A percentile compares a stretch with the other conserved stretches of the same genome.
Conservation (phyloP, 2,113 vertebrate species). For the Pyxicephalus adspersus region DNA sequence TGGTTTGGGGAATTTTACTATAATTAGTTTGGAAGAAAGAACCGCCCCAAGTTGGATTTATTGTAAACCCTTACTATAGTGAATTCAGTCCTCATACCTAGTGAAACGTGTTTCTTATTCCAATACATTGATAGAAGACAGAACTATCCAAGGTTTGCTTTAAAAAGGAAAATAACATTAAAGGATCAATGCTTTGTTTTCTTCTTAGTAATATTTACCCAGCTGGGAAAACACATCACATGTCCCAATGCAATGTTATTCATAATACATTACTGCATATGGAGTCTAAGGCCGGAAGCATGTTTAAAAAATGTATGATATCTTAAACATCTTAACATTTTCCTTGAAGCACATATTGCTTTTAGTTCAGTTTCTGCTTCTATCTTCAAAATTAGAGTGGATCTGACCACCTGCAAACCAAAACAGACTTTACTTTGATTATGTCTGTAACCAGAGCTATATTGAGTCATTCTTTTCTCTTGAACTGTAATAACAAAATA, state of each 20-base stretch:
- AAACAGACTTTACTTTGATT: constrained; percentile 30
- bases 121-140: too few relatives aligned
- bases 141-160: too few relatives aligned
- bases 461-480: constrained; percentile 29
- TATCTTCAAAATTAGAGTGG: constrained; percentile 5
- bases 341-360: background rate
- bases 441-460: constrained; percentile 19
- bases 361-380: background rate
- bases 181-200: background rate
- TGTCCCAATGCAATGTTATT: background rate
- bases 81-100: too few relatives aligned
- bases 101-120: too few relatives aligned
- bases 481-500: constrained; percentile 35
- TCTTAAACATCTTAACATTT: constrained; percentile 9
- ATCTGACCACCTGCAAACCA: constrained; percentile 21
- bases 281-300: background rate
- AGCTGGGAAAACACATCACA: background rate
- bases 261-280: background rate
- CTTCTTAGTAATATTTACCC: background rate
- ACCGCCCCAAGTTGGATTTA: too few relatives aligned
- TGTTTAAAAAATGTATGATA: background rate
- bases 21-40: too few relatives aligned
- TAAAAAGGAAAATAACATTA: background rate
- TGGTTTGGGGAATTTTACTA: too few relatives aligned
- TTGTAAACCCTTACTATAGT: too few relatives aligned